Base-by-base conservation (phyloP, 2,113 vertebrate genomes). In the Cyanoderma ruficeps region DNA sequence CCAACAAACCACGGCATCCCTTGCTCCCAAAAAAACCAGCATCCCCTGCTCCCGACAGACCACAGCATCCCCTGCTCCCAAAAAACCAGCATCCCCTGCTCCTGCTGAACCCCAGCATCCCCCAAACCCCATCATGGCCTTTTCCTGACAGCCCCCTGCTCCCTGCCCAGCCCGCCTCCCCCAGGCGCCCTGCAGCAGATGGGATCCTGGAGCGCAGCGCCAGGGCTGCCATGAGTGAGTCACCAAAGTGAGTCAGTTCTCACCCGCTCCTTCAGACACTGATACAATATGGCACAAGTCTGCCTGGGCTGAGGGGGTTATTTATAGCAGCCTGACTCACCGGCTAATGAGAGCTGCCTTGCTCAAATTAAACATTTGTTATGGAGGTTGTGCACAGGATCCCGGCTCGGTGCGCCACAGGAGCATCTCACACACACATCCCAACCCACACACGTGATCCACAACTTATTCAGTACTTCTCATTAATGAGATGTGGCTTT, bases 321-420 rank as follows among this genome's bases (percentile, higher is more conserved):
- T 96, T 96, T 91, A 93, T 95, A 90, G 94, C 91, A 80, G 74
- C 71, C 70, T 95, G 95, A 97, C 81, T 96, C 96, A 97, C 41
- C 12, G 70, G 4, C 85, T 91, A 77, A 78, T 59, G 91, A 61
- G 72, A 68, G 72, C 49, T 2, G 30, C 85, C 85, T 88, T 6
- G n/a, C 42, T 33, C 55, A n/a, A 75, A 80, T 17, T 15, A 87
- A 91, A 23, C 55, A 3, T 28, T 81, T 1, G 22, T 11, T 50
- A 6, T 7, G 41, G 15, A n/a, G 59, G n/a, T 10, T 2, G 22
- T 25, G 79, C 74, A 17, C 68, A 85, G 50, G 44, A 68, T 24
- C 39, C 53, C 56, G 22, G 82, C 83, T 35, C 27, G 4, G 21
- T 0, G 20, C 8, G 2, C 7, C 52, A 22, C 68, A 21, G 70